These are phyloP conservation scores for Brachyistius frenatus DNA, from an alignment of 2,113 vertebrate genomes.

Conservation along the genomic window DNA sequence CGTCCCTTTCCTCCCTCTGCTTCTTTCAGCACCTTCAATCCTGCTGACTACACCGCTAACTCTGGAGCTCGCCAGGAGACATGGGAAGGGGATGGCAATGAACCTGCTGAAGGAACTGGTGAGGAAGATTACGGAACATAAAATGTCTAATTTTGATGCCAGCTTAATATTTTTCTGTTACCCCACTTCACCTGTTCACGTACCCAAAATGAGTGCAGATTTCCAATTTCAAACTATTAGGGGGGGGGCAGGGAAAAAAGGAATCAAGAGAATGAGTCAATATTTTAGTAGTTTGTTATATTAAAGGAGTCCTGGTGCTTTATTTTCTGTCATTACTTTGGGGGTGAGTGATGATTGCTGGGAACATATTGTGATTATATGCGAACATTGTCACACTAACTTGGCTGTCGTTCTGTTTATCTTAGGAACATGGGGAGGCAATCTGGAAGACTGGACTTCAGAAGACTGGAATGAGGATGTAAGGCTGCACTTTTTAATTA, in stretches of 20 bases:
- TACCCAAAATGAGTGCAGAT: too few species aligned
- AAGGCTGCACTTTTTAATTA: slow-evolving; percentile 64
- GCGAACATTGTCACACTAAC: background rate
- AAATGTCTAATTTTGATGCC: too few species aligned
- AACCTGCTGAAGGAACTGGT: slow-evolving; percentile 89
- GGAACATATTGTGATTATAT: background rate
- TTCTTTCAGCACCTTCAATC: slow-evolving; percentile 91
- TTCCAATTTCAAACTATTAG: too few species aligned
- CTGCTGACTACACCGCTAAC: slow-evolving; percentile 91
- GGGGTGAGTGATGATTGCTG: too few species aligned
- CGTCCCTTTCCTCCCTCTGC: background rate
- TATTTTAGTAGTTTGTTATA: too few species aligned
- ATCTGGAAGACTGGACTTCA: slow-evolving; percentile 93
- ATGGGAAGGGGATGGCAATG: slow-evolving; percentile 88
- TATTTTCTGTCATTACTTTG: too few species aligned
- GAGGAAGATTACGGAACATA: slow-evolving; percentile 40
- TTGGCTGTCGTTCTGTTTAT: slow-evolving; percentile 8
- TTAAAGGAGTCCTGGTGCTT: too few species aligned
- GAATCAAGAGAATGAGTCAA: too few species aligned
- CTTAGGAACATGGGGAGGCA: slow-evolving; percentile 91
- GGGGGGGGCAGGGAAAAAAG: too few species aligned
- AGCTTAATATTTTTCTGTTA: too few species aligned
- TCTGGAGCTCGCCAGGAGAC: slow-evolving; percentile 86
- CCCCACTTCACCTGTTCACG: too few species aligned
- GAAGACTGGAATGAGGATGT: slow-evolving; percentile 99